phyloP scores from a whole-genome alignment of 2,797 vertebrate species.

The Sciurus carolinensis region DNA sequence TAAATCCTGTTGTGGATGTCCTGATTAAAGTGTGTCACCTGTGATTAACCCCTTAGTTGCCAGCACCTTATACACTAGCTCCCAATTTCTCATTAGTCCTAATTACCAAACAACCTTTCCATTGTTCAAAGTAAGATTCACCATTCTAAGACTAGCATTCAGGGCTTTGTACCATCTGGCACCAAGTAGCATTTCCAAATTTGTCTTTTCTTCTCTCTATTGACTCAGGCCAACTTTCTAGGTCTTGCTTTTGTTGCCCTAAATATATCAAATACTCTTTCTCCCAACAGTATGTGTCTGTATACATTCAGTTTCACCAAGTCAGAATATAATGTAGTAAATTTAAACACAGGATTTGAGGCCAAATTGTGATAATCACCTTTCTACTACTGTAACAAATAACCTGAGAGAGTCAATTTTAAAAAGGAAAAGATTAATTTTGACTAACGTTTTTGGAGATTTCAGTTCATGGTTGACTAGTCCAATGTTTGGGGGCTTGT shows the following conservation, averaged over 20 bases:
- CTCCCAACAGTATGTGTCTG: background rate
- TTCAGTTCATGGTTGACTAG: background rate
- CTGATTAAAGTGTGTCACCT: background rate
- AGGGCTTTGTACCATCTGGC: background rate
- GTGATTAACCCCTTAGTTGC: background rate
- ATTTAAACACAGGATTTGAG: background rate
- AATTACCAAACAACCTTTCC: background rate
- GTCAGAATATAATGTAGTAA: background rate
- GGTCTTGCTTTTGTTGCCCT: background rate
- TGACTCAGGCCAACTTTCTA: background rate
- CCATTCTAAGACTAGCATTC: background rate
- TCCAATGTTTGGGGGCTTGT: background rate
- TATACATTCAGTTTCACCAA: background rate
- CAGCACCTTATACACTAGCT: background rate
- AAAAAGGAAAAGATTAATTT: background rate
- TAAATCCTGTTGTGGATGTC: background rate
- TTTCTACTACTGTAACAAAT: background rate
- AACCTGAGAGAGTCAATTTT: background rate
- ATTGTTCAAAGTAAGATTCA: background rate
- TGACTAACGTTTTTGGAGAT: background rate
- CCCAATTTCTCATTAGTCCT: background rate
- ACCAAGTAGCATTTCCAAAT: background rate
- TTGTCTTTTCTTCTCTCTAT: background rate
- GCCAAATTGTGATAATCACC: background rate
- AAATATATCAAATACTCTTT: background rate